A percentile compares a stretch with the other conserved stretches of the same genome.
These are phyloP conservation scores for Maniola jurtina DNA, from an alignment of 1,140 invertebrate genomes.

Conservation along the genomic window DNA sequence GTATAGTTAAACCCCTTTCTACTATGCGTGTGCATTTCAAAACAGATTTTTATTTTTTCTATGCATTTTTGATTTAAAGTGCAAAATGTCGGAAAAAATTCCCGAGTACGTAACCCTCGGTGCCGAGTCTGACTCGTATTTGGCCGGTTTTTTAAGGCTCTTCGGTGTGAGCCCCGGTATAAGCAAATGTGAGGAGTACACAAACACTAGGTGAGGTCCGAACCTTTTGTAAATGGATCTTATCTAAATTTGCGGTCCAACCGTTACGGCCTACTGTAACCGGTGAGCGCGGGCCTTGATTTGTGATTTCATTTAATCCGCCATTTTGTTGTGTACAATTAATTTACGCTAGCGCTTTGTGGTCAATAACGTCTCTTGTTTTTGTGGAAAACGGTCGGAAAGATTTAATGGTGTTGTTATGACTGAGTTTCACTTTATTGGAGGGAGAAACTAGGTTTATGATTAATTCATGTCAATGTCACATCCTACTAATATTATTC, in stretches of 20 bases:
- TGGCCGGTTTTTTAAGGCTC: too few relatives aligned
- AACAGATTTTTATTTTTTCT: too few relatives aligned
- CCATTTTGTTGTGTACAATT: conserved; percentile 10
- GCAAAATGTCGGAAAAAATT: too few relatives aligned
- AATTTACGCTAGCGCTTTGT: conserved; percentile 4
- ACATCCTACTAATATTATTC: too few relatives aligned
- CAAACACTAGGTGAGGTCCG: conserved; percentile 14
- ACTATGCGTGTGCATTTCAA: too few relatives aligned
- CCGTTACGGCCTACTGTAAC: conserved; percentile 11
- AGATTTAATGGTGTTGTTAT: conserved; percentile 11
- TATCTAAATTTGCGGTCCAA: conserved; percentile 26
- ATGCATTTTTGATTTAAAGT: too few relatives aligned
- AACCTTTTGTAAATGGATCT: conserved; percentile 28
- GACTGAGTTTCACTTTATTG: not conserved
- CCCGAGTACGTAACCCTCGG: too few relatives aligned
- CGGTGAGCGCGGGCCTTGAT: conserved; percentile 26
- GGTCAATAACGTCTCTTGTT: conserved; percentile 4
- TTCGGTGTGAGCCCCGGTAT: conserved; percentile 17
- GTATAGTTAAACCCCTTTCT: too few relatives aligned
- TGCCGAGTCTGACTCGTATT: too few relatives aligned
- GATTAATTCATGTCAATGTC: too few relatives aligned
- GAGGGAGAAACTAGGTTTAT: too few relatives aligned
- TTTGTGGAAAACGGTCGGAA: not conserved
- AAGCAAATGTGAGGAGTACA: conserved; percentile 15
- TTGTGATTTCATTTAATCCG: conserved; percentile 26